Conservation (phyloP, 2,113 vertebrate genomes). For the Numenius arquata region DNA sequence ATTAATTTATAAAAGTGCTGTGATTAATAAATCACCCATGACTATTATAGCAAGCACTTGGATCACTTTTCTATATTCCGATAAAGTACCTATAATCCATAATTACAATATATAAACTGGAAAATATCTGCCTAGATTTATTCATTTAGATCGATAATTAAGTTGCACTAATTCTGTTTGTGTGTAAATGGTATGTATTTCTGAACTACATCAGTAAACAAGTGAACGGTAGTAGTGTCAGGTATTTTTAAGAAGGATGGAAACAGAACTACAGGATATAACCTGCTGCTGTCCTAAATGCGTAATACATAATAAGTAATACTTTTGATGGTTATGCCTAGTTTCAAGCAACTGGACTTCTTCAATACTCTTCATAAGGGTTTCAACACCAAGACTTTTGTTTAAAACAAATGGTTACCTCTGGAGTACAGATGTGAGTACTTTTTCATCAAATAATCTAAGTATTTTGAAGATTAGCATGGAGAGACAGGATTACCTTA, state of each 20-base stretch:
- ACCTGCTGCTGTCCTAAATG: background rate
- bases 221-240: background rate
- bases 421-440: background rate
- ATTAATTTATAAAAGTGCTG: background rate
- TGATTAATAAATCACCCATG: background rate
- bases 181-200: background rate
- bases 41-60: background rate
- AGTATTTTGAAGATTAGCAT: background rate
- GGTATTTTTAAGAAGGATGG: background rate
- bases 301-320: background rate
- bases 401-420: background rate
- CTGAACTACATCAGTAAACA: background rate
- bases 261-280: background rate
- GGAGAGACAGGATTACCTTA: background rate
- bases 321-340: background rate
- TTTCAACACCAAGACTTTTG: background rate
- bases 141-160: background rate
- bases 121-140: background rate
- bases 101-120: background rate
- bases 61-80: background rate
- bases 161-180: background rate
- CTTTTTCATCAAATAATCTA: background rate
- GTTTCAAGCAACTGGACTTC: background rate
- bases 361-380: background rate
- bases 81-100: background rate